A percentile compares a stretch with the other conserved stretches of the same genome.
Conservation (phyloP, 2,113 vertebrate species). For the Rhineura floridana region DNA sequence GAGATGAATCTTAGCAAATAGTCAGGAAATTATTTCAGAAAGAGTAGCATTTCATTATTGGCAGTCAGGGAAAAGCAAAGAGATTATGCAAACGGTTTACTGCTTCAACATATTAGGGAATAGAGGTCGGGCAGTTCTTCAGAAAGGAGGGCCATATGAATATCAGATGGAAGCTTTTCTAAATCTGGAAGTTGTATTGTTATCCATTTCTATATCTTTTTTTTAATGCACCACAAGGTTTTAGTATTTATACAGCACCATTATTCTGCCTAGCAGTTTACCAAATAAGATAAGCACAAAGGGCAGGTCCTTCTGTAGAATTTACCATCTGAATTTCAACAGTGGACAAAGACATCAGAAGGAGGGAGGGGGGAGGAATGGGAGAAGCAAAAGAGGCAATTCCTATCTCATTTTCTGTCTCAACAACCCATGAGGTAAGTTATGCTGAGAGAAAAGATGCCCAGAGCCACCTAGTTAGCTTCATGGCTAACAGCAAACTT, state of each 20-base stretch:
- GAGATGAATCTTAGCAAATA: conserved; percentile 87
- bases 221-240: not conserved
- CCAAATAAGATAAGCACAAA: not conserved
- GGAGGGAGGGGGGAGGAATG: not conserved
- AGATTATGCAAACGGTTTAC: conserved; percentile 79
- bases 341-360: not conserved
- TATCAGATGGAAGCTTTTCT: not conserved
- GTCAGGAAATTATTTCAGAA: conserved; percentile 86
- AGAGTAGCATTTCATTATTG: conserved; percentile 79
- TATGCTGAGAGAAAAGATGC: not conserved
- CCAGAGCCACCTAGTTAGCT: not conserved
- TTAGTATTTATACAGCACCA: not conserved
- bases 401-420: not conserved
- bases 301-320: not conserved
- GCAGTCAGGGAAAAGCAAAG: conserved; percentile 76
- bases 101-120: conserved; percentile 34
- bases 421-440: not conserved
- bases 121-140: conserved; percentile 1
- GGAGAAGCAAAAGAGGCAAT: not conserved
- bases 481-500: not conserved
- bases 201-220: not conserved
- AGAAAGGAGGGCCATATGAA: not conserved
- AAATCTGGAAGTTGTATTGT: accelerated
- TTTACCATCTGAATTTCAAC: not conserved
- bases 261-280: not conserved